Evolutionary conservation across 1,140 invertebrate species (phyloP).

Genomic region (Chironomus tepperi): DNA sequence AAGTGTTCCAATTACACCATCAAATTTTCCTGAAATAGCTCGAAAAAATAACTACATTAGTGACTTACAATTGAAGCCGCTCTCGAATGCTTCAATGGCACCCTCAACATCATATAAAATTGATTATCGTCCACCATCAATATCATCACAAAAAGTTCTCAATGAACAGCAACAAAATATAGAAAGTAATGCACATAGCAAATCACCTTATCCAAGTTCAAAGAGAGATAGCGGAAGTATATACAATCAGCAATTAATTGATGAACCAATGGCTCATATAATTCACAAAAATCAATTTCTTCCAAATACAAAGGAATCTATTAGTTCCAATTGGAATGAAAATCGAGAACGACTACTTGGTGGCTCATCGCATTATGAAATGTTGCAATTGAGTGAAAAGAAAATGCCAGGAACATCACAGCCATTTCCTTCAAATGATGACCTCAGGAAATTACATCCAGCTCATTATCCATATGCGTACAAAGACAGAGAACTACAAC

Average conservation of each 20-base stretch:
- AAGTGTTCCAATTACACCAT: neutral
- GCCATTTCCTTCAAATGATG: neutral
- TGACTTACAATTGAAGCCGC: slow-evolving; percentile 26
- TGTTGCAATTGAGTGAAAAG: neutral
- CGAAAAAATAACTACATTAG: slow-evolving; percentile 27
- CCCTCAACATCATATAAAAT: neutral
- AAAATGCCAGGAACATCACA: neutral
- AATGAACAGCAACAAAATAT: slow-evolving; percentile 2
- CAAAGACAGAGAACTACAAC: slow-evolving; percentile 18
- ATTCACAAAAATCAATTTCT: slow-evolving; percentile 25
- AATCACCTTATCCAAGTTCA: slow-evolving; percentile 24
- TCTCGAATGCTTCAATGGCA: neutral
- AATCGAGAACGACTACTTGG: neutral
- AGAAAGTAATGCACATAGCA: neutral
- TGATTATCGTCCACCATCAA: neutral
- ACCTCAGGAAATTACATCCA: neutral
- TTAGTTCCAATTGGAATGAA: neutral
- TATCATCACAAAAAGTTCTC: neutral
- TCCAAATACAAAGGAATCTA: neutral
- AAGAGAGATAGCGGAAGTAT: slow-evolving; percentile 10
- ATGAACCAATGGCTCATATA: slow-evolving; percentile 24
- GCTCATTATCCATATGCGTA: neutral
- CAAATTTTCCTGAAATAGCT: slow-evolving; percentile 26
- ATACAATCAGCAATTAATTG: slow-evolving; percentile 2
- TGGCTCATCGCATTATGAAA: neutral